Conservation (phyloP, 2,888 invertebrate species). For the Subacronicta megacephala region DNA sequence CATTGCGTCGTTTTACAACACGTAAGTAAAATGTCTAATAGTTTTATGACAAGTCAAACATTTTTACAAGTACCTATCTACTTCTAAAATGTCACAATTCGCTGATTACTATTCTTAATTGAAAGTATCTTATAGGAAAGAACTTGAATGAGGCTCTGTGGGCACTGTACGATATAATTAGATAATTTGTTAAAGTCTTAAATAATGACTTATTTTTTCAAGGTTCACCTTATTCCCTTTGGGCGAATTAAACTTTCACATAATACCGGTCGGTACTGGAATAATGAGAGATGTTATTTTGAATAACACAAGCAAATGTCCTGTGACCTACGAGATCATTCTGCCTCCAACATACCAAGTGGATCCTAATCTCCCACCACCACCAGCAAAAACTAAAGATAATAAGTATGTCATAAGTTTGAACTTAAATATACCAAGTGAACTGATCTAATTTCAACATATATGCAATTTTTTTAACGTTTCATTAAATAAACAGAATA, state of each 20-base stretch:
- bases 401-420: slow-evolving; percentile 67
- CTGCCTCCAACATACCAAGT: slow-evolving; percentile 71
- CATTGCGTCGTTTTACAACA: slow-evolving; percentile 85
- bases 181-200: no score
- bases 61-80: no score
- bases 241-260: slow-evolving; percentile 90
- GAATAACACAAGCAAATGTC: slow-evolving; percentile 90
- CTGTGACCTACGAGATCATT: slow-evolving; percentile 85
- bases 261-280: slow-evolving; percentile 86
- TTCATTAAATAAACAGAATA: slow-evolving; percentile 64
- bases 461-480: background rate
- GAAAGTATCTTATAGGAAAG: no score
- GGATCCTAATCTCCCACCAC: slow-evolving; percentile 55
- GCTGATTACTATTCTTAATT: no score
- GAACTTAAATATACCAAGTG: background rate
- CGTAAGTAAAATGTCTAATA: slow-evolving; percentile 66
- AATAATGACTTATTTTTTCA: slow-evolving; percentile 46
- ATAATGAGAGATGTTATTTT: slow-evolving; percentile 88
- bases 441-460: background rate
- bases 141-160: no score
- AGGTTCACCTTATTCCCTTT: slow-evolving; percentile 90
- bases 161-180: no score
- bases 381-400: slow-evolving; percentile 66
- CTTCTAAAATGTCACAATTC: no score
- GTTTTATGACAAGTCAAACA: no score